These are phyloP conservation scores for human (Homo sapiens) DNA, from an alignment of 2,113 vertebrate species.

Conservation along the genomic window GRCh38 chr3:99181001-99181500, in stretches of 20 bases:
- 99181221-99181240: background rate
- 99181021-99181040: background rate
- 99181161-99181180: background rate
- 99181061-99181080: background rate
- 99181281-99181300: background rate
- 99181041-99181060: background rate
- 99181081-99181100: constrained; percentile 10
- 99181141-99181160: constrained; percentile 39
- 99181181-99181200: background rate
- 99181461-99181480: constrained; percentile 17
- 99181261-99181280: background rate
- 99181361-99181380: background rate
- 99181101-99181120: constrained; percentile 2
- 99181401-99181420: background rate
- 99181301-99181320: background rate
- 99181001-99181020: background rate
- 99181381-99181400: background rate
- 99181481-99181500: background rate
- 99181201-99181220: background rate
- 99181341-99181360: background rate
- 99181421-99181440: background rate
- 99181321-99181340: background rate
- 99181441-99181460: background rate
- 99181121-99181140: background rate
- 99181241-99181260: background rate